phyloP scores from a whole-genome alignment of 2,797 vertebrate genomes.

The Podargus strigoides region DNA sequence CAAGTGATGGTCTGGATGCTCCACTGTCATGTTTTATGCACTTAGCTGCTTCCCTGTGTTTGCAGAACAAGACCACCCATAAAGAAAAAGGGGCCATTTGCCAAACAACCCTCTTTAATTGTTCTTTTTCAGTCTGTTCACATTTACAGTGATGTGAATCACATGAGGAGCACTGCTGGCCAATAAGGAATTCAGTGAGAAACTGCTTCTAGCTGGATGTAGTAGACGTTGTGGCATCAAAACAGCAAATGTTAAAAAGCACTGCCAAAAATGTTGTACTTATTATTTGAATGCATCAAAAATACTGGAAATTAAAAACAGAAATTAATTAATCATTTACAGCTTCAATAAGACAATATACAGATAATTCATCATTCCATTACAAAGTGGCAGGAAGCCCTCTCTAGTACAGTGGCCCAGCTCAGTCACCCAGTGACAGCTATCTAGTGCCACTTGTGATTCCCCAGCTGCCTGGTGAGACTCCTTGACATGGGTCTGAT shows the following conservation, averaged over 20 bases:
- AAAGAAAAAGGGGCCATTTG: neutral
- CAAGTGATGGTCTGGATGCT: fast-evolving
- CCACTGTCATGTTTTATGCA: neutral
- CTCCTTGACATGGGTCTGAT: neutral
- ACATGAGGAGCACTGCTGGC: neutral
- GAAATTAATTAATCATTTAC: neutral
- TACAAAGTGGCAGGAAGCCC: neutral
- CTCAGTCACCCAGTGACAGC: neutral
- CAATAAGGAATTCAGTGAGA: neutral
- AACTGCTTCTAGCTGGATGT: neutral
- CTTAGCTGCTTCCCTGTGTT: neutral
- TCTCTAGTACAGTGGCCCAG: neutral
- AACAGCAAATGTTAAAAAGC: neutral
- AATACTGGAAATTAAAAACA: neutral
- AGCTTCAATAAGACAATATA: neutral
- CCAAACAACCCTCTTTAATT: neutral
- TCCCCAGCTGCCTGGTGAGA: neutral
- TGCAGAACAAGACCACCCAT: neutral
- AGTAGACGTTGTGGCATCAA: neutral
- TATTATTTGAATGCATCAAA: neutral
- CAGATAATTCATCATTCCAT: neutral
- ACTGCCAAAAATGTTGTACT: neutral
- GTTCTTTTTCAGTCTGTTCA: neutral
- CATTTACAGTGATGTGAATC: neutral
- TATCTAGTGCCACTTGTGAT: neutral